Base-by-base conservation (phyloP, 2,888 invertebrate species). In the Rotaria socialis region DNA sequence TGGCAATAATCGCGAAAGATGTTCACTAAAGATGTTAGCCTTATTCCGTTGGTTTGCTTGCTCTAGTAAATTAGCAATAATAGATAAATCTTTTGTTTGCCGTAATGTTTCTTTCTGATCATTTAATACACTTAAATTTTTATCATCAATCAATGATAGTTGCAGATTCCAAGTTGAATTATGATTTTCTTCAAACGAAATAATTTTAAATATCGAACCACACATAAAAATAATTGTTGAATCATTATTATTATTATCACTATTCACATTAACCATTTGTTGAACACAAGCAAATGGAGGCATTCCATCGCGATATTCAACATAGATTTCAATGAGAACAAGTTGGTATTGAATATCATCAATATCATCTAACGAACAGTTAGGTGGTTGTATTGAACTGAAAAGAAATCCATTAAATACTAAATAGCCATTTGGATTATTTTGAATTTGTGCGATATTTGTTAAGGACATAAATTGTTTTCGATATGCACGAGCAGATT, bases 161-260 rank as follows among this genome's bases (percentile, higher is more conserved):
- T 27, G n/a, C 10, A 60, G n/a, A 60, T 6, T 2, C 60, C 60
- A 60, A 2, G n/a, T 60, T 60, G 60, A 27, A 27, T 27, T 11
- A 10, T 60, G 2, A n/a, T 27, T 60, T 10, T 60, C 10, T n/a
- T 27, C n/a, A 11, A 60, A n/a, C 14, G 27, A n/a, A 2, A 60
- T 27, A 11, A 60, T 60, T 60, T 60, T 60, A 60, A 60, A 60
- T 60, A 60, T 60, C 7, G 60, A n/a, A 60, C 60, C 60, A 60
- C 60, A 60, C 27, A 27, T 60, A 27, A 60, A 60, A 11, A 60
- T 2, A 60, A 60, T 27, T 11, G 24, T n/a, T n/a, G n/a, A n/a
- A 27, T 60, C 11, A 60, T 60, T 60, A 2, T 60, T 50, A 50
- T 50, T 50, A 50, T 50, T 50, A 50, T 11, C 11, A 50, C 50